Percentiles rank a stretch among this genome's conserved stretches.
Evolutionary conservation across 2,888 invertebrate species (phyloP).

Genomic region (Thera britannica): DNA sequence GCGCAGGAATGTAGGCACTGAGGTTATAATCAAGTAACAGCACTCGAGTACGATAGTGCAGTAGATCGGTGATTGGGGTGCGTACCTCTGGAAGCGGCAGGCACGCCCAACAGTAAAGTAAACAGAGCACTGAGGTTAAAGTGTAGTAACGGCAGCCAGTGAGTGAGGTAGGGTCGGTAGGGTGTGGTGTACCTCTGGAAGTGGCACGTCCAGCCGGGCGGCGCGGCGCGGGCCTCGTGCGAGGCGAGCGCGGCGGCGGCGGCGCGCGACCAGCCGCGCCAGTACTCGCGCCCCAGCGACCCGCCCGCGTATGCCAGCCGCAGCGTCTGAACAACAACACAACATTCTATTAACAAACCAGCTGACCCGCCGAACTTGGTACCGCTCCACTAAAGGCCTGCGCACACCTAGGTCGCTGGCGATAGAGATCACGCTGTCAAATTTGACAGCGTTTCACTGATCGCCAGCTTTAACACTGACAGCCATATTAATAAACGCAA

Average conservation of each 20-base stretch:
- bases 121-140: not conserved
- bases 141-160: not conserved
- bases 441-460: no score
- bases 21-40: not conserved
- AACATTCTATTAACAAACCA: no score
- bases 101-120: not conserved
- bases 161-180: not conserved
- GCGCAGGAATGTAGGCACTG: not conserved
- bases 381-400: no score
- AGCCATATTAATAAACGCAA: no score
- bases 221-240: conserved; percentile 85
- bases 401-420: no score
- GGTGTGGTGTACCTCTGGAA: conserved; percentile 86
- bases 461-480: no score
- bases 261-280: conserved; percentile 75
- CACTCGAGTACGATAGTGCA: not conserved
- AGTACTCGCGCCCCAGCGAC: conserved; percentile 71
- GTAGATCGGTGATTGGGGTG: no score
- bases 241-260: conserved; percentile 76
- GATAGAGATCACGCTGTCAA: no score
- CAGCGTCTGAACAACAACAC: conserved; percentile 74
- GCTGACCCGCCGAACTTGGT: no score
- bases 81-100: no score
- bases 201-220: conserved; percentile 85
- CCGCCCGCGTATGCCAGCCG: conserved; percentile 51